Conservation (phyloP, 2,113 vertebrate genomes). For the Scartelaos histophorus region DNA sequence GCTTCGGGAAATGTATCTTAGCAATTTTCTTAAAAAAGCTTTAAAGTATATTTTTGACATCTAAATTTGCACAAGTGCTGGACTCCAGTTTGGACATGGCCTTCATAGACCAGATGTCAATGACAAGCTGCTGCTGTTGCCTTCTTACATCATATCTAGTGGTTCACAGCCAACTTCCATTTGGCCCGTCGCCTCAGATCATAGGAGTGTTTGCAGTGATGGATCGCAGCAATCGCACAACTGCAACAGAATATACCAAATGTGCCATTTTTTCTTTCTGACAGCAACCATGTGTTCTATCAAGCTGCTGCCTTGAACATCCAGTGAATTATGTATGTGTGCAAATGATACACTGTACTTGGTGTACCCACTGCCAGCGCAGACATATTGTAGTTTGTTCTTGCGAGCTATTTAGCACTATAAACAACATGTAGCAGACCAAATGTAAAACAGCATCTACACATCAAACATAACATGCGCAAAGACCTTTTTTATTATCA, state of each 20-base stretch:
- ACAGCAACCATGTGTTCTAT: constrained; percentile 5
- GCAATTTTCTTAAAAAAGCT: no score
- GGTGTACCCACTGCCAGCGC: neutral
- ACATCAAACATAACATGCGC: neutral
- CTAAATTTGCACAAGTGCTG: constrained; percentile 6
- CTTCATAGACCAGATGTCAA: constrained; percentile 39
- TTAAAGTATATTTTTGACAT: neutral
- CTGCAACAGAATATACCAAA: constrained; percentile 17
- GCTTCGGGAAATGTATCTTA: no score
- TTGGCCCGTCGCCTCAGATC: constrained; percentile 31
- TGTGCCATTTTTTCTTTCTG: neutral
- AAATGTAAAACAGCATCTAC: neutral
- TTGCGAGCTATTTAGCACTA: constrained; percentile 2
- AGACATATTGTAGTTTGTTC: constrained; percentile 11
- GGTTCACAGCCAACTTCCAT: constrained; percentile 24
- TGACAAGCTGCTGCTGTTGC: constrained; percentile 30
- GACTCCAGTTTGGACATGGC: constrained; percentile 17
- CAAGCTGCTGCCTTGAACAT: neutral
- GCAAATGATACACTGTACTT: constrained; percentile 1
- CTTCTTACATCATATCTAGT: constrained; percentile 31
- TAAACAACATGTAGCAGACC: neutral
- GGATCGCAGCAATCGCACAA: constrained; percentile 11
- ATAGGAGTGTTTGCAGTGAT: constrained; percentile 31
- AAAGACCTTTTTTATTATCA: neutral
- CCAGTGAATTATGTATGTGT: neutral